Percentiles rank a stretch among this genome's conserved stretches.
phyloP scores from a whole-genome alignment of 2,113 vertebrate species.

The Campylorhamphus procurvoides region DNA sequence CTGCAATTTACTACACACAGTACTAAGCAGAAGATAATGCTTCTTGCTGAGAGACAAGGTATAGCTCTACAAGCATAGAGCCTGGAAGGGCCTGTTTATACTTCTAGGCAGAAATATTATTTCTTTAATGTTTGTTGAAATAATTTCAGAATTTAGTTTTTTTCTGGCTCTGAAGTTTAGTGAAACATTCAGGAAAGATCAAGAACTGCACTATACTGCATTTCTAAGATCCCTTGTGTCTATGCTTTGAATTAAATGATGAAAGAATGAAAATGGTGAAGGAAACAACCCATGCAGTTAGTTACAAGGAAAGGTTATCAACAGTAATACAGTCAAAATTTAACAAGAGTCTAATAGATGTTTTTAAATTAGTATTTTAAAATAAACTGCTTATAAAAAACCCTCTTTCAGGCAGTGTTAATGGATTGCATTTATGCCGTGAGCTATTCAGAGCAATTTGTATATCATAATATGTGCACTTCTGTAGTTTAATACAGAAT shows the following conservation, averaged over 20 bases:
- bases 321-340: neutral
- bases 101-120: neutral
- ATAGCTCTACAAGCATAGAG: neutral
- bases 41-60: neutral
- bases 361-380: conserved; percentile 36
- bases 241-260: neutral
- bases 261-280: neutral
- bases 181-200: neutral
- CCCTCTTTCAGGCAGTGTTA: neutral
- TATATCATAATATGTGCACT: neutral
- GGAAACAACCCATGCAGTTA: neutral
- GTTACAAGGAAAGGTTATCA: neutral
- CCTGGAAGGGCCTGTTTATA: neutral
- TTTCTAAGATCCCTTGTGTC: neutral
- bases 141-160: neutral
- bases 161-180: neutral
- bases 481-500: neutral
- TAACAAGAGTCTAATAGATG: conserved; percentile 7
- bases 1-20: neutral
- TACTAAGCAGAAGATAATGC: neutral
- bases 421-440: neutral
- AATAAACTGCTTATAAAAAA: conserved; percentile 19
- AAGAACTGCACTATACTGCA: neutral
- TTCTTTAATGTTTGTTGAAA: neutral
- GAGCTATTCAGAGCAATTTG: neutral